phyloP scores from a whole-genome alignment of 1,140 invertebrate species.

The Acromyrmex echinatior region DNA sequence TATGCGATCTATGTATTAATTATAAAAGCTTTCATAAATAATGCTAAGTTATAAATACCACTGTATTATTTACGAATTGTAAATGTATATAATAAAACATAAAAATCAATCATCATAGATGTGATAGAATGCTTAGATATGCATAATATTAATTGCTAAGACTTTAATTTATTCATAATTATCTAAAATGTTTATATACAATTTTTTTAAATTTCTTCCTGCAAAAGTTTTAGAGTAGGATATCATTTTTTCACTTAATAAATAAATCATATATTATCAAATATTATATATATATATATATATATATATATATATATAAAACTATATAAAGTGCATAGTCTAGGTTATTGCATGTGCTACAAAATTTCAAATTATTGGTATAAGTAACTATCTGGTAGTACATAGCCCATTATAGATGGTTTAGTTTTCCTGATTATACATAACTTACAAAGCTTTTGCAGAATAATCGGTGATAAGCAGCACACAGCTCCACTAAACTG shows the following conservation, averaged over 20 bases:
- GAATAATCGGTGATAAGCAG: constrained; percentile 77
- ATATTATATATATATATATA: not conserved
- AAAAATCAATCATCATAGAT: not conserved
- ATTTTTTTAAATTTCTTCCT: not conserved
- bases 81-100: not conserved
- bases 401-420: constrained; percentile 1
- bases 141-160: not conserved
- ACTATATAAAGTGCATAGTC: constrained; percentile 37
- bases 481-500: constrained; percentile 77
- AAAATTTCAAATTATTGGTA: constrained; percentile 39
- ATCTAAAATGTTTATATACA: not conserved
- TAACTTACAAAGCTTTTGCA: constrained; percentile 81
- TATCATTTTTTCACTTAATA: constrained; percentile 27
- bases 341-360: constrained; percentile 11
- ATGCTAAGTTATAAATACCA: not conserved
- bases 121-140: constrained; percentile 1
- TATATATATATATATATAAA: not conserved
- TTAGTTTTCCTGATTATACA: constrained; percentile 48
- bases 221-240: constrained; percentile 36
- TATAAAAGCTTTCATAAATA: constrained; percentile 11
- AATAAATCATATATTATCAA: constrained; percentile 18
- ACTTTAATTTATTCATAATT: not conserved
- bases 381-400: constrained; percentile 27
- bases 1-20: constrained; percentile 13
- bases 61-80: constrained; percentile 22